Base-by-base conservation (phyloP, 2,113 vertebrate genomes). In the Cryptotis parvus region DNA sequence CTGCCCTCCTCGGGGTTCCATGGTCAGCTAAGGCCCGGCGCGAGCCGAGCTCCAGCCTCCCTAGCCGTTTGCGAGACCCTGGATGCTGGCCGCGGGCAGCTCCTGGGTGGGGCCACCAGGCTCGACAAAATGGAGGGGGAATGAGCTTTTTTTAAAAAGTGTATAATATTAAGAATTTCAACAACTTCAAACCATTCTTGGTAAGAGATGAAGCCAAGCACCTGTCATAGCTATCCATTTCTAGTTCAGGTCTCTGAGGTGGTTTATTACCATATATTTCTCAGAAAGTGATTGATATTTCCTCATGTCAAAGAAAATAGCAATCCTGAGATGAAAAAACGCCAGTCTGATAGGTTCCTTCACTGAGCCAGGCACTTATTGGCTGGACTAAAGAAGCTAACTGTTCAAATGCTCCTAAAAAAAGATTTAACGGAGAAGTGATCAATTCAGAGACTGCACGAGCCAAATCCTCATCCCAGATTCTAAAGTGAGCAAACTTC, bases 251-350 rank as follows among this genome's bases (percentile, higher is more conserved):
- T 33, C 12, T 37, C 27, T 16, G 33, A 35, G 66, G 39, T 78
- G 68, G 88, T 78, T 91, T 85, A 79, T 79, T 45, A 37, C 72
- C 45, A 65, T n/a, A 33, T 33, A 9, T 87, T n/a, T 93, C 83
- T 35, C 27, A 75, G 49, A 85, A 74, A 45, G 27, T 82, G 75
- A n/a, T 89, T 91, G 81, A 79, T 91, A n/a, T 58, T 91, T 86
- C 16, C 22, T 69, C 72, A 41, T 72, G 68, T 86, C 76, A 83
- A 29, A n/a, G 84, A 72, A 68, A 83, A 83, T 69, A 89, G 89
- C 88, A 29, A 27, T 49, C 58, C 35, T 43, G 66, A 86, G 84
- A 79, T 89, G 52, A 89, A 72, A 86, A 87, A 29, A 49, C 41
- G 58, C 24, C 26, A 55, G 10, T 75, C 39, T 84, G 73, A 39